Evolutionary conservation across 2,888 invertebrate genomes (phyloP).

Genomic region (Heliconius hortense): DNA sequence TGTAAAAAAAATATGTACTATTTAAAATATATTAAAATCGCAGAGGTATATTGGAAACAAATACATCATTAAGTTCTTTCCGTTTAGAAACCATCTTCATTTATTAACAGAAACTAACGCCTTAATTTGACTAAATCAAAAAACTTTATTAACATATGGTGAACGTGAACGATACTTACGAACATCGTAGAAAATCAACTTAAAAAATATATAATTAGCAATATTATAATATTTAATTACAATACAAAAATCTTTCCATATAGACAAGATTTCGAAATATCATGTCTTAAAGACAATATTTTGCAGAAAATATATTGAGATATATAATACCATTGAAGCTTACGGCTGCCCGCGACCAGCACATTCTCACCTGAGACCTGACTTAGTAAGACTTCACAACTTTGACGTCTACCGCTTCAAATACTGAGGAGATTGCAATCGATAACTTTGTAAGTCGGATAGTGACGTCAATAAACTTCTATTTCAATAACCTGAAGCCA

Average conservation of each 20-base stretch:
- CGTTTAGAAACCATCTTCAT: no score
- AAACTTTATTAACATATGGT: no score
- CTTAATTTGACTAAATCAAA: no score
- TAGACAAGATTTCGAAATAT: neutral
- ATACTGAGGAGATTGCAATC: conserved; percentile 63
- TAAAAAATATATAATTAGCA: no score
- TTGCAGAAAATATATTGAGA: neutral
- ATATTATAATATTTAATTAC: neutral
- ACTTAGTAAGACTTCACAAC: conserved; percentile 78
- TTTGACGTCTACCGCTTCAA: conserved; percentile 68
- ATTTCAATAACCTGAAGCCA: conserved; percentile 35
- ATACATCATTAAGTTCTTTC: no score
- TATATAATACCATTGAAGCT: conserved; percentile 23
- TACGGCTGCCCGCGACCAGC: conserved; percentile 55
- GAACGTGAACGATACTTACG: no score
- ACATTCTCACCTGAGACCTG: conserved; percentile 80
- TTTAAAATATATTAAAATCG: neutral
- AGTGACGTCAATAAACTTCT: conserved; percentile 44
- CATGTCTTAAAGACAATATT: neutral
- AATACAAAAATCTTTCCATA: neutral
- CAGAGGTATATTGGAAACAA: no score
- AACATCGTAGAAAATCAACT: no score
- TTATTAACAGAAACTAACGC: no score
- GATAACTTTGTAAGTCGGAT: conserved; percentile 55
- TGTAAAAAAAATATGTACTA: neutral